A percentile compares a stretch with the other conserved stretches of the same genome.
phyloP scores from a whole-genome alignment of 2,113 vertebrate species.

The Pseudolaguvia tuberculata region DNA sequence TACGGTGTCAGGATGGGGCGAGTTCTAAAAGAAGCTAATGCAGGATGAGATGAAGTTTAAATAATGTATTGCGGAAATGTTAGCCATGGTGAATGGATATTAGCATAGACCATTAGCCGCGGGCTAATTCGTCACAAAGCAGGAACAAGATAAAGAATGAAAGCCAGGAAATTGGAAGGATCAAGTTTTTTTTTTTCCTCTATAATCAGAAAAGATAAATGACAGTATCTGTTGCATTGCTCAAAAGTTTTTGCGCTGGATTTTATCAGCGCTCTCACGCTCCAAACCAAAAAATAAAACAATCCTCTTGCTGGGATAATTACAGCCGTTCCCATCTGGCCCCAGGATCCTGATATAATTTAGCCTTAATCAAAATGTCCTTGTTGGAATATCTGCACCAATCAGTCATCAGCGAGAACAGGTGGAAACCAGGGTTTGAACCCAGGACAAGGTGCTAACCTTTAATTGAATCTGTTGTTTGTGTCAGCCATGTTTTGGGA shows the following conservation, averaged over 20 bases:
- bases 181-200: slow-evolving; percentile 21
- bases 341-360: slow-evolving; percentile 41
- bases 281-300: slow-evolving; percentile 40
- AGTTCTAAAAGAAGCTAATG: neutral
- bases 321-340: slow-evolving; percentile 44
- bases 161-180: neutral
- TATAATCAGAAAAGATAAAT: slow-evolving; percentile 31
- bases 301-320: slow-evolving; percentile 48
- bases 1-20: neutral
- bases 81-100: neutral
- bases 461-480: neutral
- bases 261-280: slow-evolving; percentile 17
- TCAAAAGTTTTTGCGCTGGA: slow-evolving; percentile 27
- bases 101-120: neutral
- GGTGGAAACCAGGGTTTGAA: neutral
- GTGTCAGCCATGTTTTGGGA: neutral
- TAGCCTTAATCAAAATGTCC: slow-evolving; percentile 47
- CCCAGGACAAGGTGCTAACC: neutral
- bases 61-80: neutral
- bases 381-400: slow-evolving; percentile 14
- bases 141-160: slow-evolving; percentile 6
- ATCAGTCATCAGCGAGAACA: too few relatives aligned
- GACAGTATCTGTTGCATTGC: slow-evolving; percentile 28
- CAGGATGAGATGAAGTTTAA: neutral
- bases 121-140: slow-evolving; percentile 9